Conservation (phyloP, 2,113 vertebrate species). For the Pampusana beccarii region DNA sequence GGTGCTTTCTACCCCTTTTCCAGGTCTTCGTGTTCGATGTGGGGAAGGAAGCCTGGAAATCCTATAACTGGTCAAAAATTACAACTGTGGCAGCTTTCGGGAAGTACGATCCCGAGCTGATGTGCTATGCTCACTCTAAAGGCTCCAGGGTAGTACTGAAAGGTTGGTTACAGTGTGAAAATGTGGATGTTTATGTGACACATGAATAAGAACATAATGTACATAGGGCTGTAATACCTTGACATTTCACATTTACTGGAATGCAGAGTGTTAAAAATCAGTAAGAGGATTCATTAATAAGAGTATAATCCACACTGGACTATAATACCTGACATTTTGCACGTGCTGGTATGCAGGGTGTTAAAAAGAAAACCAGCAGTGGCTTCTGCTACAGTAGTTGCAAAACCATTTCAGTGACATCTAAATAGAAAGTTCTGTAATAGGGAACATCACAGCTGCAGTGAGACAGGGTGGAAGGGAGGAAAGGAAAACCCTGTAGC, state of each 20-base stretch:
- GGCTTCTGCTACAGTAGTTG: background rate
- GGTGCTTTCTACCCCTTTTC: background rate
- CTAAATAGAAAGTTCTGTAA: background rate
- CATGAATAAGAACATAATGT: fast-evolving
- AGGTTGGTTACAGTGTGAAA: slow-evolving; percentile 74
- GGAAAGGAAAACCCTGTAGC: background rate
- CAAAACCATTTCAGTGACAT: background rate
- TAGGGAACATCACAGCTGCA: background rate
- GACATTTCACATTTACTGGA: background rate
- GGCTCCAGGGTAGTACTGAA: slow-evolving; percentile 88
- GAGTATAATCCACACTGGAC: background rate
- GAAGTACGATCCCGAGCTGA: slow-evolving; percentile 87
- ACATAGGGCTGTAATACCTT: fast-evolving
- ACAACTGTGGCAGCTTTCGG: slow-evolving; percentile 91
- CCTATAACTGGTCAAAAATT: slow-evolving; percentile 90
- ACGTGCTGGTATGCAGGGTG: background rate
- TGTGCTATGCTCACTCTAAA: slow-evolving; percentile 91
- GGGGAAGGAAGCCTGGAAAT: slow-evolving; percentile 86
- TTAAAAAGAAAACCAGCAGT: background rate
- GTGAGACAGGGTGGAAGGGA: background rate
- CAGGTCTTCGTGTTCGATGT: slow-evolving; percentile 94
- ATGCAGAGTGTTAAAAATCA: background rate
- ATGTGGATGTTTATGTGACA: background rate
- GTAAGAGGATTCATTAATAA: background rate
- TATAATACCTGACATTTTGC: background rate